phyloP scores from a whole-genome alignment of 2,888 invertebrate species.

The Zygogramma bicolorata region DNA sequence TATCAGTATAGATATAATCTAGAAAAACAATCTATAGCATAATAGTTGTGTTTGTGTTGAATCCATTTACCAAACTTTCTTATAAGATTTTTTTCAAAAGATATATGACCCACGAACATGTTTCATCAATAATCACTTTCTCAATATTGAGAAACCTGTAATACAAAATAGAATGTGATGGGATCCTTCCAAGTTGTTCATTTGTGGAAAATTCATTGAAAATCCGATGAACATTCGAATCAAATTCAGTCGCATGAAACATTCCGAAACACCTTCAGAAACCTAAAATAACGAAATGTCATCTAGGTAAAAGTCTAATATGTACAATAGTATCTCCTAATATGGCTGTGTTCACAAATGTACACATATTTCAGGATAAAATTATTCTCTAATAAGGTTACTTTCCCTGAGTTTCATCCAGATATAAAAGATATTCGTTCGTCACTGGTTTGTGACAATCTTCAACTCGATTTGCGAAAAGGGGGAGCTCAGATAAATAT shows the following conservation, averaged over 20 bases:
- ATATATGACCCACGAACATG: too few species aligned
- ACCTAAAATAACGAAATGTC: constrained; percentile 19
- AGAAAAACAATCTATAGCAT: too few species aligned
- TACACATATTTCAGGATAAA: constrained; percentile 30
- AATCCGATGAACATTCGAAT: too few species aligned
- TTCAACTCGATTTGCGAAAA: not conserved
- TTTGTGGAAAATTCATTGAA: too few species aligned
- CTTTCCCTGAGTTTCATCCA: constrained; percentile 46
- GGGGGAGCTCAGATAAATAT: not conserved
- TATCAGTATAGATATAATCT: too few species aligned
- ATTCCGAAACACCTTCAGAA: not conserved
- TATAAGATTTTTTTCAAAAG: too few species aligned
- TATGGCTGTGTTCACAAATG: constrained; percentile 54
- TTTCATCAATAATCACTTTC: too few species aligned
- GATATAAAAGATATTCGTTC: not conserved
- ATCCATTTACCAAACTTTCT: too few species aligned
- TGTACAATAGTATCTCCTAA: constrained; percentile 44
- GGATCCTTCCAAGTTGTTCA: too few species aligned
- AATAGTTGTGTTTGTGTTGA: too few species aligned
- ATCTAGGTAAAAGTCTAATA: constrained; percentile 15
- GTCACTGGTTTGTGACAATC: not conserved
- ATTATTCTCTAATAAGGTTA: constrained; percentile 39
- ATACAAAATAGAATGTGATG: too few species aligned
- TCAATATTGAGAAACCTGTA: too few species aligned
- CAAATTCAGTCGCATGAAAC: not conserved